phyloP scores from a whole-genome alignment of 35 echinoderm and acorn worm species.

The Acanthaster planci region DNA sequence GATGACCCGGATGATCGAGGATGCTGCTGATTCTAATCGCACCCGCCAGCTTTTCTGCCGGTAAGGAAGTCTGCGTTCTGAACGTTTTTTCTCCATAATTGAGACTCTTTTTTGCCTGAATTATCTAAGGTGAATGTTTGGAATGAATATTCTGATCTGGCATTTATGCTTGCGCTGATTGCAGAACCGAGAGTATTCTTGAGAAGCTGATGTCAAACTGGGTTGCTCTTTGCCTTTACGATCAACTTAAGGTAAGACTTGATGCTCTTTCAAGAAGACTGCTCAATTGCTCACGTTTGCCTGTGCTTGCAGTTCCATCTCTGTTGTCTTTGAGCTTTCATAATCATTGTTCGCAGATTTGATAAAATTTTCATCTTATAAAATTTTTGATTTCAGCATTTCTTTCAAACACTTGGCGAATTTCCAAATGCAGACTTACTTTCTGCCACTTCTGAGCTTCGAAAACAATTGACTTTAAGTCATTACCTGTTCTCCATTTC shows the following conservation, averaged over 20 bases:
- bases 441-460: too few relatives aligned
- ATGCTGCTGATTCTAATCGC: neutral
- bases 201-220: slow-evolving; percentile 89
- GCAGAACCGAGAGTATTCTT: slow-evolving; percentile 79
- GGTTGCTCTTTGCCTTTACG: slow-evolving; percentile 76
- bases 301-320: too few relatives aligned
- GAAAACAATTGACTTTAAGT: too few relatives aligned
- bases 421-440: too few relatives aligned
- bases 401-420: too few relatives aligned
- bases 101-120: neutral
- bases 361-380: too few relatives aligned
- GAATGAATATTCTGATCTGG: neutral
- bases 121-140: neutral
- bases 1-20: slow-evolving; percentile 15
- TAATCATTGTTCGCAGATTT: too few relatives aligned
- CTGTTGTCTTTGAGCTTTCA: too few relatives aligned
- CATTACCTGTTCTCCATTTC: too few relatives aligned
- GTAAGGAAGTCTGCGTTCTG: slow-evolving; percentile 23
- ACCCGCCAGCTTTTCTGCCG: slow-evolving; percentile 6
- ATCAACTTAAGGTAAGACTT: slow-evolving; percentile 74
- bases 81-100: neutral
- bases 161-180: neutral
- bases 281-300: too few relatives aligned
- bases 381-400: too few relatives aligned
- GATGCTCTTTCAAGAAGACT: too few relatives aligned